These are phyloP conservation scores for Rhizomys pruinosus DNA, from an alignment of 2,113 vertebrate species.

Conservation along the genomic window DNA sequence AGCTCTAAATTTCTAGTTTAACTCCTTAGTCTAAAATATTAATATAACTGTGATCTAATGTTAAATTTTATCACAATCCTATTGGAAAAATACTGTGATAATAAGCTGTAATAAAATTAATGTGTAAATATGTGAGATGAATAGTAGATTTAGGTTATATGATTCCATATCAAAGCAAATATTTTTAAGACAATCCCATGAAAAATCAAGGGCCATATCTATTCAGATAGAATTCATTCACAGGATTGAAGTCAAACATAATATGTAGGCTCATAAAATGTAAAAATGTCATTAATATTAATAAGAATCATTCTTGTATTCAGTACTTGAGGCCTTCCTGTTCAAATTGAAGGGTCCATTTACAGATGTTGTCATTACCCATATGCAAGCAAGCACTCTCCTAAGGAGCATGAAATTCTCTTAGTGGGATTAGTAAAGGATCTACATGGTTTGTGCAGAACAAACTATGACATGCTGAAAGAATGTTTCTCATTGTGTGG, in stretches of 20 bases:
- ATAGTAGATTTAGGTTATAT: neutral
- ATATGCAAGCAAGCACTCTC: conserved; percentile 34
- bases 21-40: conserved; percentile 31
- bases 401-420: conserved; percentile 39
- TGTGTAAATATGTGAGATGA: neutral
- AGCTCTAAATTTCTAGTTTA: conserved; percentile 43
- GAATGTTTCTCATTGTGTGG: conserved; percentile 39
- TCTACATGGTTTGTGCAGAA: conserved; percentile 44
- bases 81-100: neutral
- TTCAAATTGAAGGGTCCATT: neutral
- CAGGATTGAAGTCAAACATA: neutral
- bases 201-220: neutral
- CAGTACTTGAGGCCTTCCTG: conserved; percentile 33
- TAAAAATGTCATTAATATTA: conserved; percentile 42
- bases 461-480: conserved; percentile 48
- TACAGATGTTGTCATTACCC: neutral
- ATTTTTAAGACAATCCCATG: neutral
- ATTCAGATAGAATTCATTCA: conserved; percentile 17
- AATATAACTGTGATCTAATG: conserved; percentile 24
- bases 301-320: conserved; percentile 24
- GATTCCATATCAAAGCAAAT: neutral
- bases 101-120: conserved; percentile 24
- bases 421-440: conserved; percentile 46
- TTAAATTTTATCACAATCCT: neutral
- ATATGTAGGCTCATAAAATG: neutral